Base-by-base conservation (phyloP, 2,797 vertebrate species). In the Pangasius larnaudii region DNA sequence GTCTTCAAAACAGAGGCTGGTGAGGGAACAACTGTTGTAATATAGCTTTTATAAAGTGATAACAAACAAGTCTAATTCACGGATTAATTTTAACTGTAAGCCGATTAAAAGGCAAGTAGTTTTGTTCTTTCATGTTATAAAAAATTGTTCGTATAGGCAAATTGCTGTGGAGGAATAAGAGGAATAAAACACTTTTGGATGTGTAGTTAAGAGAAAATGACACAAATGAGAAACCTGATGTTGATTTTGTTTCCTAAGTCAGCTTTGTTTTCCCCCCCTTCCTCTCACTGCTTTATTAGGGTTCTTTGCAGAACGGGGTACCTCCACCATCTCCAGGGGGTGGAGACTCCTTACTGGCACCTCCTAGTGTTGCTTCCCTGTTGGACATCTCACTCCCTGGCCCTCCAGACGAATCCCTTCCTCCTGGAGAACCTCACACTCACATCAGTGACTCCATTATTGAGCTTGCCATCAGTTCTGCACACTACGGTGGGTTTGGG, bases 401-500 rank as follows among this genome's bases (percentile, higher is more conserved):
- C 2, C 98, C 98, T 1, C 98, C 98, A 0, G 99, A 99, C 87
- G 99, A 99, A 80, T 96, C 97, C n/a, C 96, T 99, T 10, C 96
- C 97, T 1, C 96, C 98, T 5, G 98, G 97, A 79, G 98, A 98
- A 81, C 93, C 97, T 33, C 97, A 97, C 78, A 97, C 97, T 1
- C 99, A 99, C 87, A 99, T 99, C 94, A 99, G 99, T 0, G 99
- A 99, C 95, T 99, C 98, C 65, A 99, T 99, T 93, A 99, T 99
- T 0, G 99, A 99, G 93, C 97, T 99, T 0, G 99, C 98, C 89
- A 99, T 99, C 95, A 99, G 98, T 95, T 99, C 99, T 5, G 97
- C 97, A 81, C 98, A 98, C 88, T 99, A 97, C 13, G 96, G 98
- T 98, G 91, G 6, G 74, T 22, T 24, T 69, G 18, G 36, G 42